Base-by-base conservation (phyloP, 2,797 vertebrate species). In the Falco rusticolus region DNA sequence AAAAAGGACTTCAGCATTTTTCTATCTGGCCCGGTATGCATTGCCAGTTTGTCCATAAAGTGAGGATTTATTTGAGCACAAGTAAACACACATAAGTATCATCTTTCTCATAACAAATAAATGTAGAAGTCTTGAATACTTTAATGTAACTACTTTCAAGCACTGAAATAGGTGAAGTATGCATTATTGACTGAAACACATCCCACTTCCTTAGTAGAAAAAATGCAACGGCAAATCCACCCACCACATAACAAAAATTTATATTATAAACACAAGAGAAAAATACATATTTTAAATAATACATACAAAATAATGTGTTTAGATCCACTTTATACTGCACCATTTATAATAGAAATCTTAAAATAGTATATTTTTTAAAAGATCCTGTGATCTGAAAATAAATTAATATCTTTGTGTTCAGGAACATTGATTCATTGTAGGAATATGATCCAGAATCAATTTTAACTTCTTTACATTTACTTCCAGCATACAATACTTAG, bases 361-460 rank as follows among this genome's bases (percentile, higher is more conserved):
- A 65, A 93, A 29, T 22, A 79, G 7, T 24, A 5, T 70, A 29
- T 68, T 34, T 61, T 47, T 4, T 3, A 10, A 60, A 61, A 45
- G 15, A 47, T 43, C 15, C 20, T 43, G 7, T 50, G 10, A 48
- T 47, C 76, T 81, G 10, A 87, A 87, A 90, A 56, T 0, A 76
- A 92, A 85, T 84, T 39, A 77, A 24, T 82, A 51, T 8, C 5
- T 63, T 78, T 75, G 3, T 85, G n/a, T 79, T 78, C 18, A 43
- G 72, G 39, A 68, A 6, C 61, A 94, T 84, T 70, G 59, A 84
- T 96, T 84, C 33, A 1, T 75, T 92, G 15, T 57, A 77, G 94
- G 43, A 91, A 66, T 74, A n/a, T 72, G 51, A 75, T 66, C 34
- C 59, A 92, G 66, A 95, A 94, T 84, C 39, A 85, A 64, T 81